Conservation (phyloP, 2,888 invertebrate genomes). For the Coecobrya sp. region DNA sequence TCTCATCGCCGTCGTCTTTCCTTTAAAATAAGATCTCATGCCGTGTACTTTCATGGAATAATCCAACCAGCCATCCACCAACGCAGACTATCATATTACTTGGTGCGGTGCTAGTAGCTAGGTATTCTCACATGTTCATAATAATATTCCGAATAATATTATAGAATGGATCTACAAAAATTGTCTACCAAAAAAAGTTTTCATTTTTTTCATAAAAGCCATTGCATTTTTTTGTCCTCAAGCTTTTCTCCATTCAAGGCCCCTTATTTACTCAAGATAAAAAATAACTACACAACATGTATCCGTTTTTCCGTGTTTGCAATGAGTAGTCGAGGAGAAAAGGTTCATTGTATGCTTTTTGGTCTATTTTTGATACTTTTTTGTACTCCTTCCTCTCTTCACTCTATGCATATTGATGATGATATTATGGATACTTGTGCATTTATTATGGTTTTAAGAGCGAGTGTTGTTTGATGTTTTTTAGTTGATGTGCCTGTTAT, state of each 20-base stretch:
- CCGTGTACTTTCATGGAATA: conserved; percentile 30
- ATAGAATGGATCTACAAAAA: too few relatives aligned
- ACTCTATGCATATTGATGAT: conserved; percentile 25
- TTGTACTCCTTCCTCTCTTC: conserved; percentile 8
- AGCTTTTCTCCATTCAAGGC: conserved; percentile 44
- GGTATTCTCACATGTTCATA: not conserved
- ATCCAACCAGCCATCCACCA: too few relatives aligned
- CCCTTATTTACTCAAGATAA: conserved; percentile 13
- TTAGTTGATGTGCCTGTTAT: not conserved
- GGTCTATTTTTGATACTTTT: too few relatives aligned
- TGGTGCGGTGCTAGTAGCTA: not conserved
- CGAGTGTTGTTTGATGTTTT: conserved; percentile 33
- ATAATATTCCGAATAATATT: too few relatives aligned
- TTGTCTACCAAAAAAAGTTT: conserved; percentile 22
- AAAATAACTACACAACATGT: not conserved
- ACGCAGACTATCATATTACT: not conserved
- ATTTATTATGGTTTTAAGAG: conserved; percentile 24
- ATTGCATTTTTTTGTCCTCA: conserved; percentile 45
- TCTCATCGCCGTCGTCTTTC: conserved; percentile 49
- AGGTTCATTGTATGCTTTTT: not conserved
- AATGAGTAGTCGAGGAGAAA: not conserved
- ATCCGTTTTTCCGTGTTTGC: conserved; percentile 15
- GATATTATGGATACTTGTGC: conserved; percentile 18
- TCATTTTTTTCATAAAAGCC: conserved; percentile 13
- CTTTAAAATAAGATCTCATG: conserved; percentile 30